Conservation (phyloP, 2,113 vertebrate genomes). For the Gasterosteus nipponicus region DNA sequence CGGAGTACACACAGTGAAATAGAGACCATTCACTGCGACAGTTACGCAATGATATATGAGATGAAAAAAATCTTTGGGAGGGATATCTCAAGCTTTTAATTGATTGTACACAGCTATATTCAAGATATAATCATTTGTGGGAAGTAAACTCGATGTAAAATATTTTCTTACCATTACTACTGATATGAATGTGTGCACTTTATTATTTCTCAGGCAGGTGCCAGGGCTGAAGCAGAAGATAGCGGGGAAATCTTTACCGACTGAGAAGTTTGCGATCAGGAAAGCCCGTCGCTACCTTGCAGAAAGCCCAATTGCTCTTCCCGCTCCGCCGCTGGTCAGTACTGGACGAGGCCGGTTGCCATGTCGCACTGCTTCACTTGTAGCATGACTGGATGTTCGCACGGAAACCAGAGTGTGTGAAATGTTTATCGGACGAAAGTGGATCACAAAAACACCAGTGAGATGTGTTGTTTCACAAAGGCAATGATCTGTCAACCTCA, state of each 20-base stretch:
- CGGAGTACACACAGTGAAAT: slow-evolving; percentile 8
- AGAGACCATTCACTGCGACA: slow-evolving; percentile 27
- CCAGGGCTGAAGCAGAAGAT: slow-evolving; percentile 96
- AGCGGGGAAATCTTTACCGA: slow-evolving; percentile 97
- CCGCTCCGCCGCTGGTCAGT: slow-evolving; percentile 92
- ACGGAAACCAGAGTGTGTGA: background rate
- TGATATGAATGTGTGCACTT: background rate
- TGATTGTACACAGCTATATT: background rate
- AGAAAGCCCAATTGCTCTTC: slow-evolving; percentile 86
- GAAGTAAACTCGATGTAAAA: background rate
- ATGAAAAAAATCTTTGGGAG: background rate
- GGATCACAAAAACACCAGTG: background rate
- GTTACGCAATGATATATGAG: background rate
- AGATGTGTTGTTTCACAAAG: slow-evolving; percentile 1
- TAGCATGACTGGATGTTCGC: background rate
- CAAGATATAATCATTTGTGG: background rate
- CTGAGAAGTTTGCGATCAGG: slow-evolving; percentile 97
- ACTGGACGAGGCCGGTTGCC: background rate
- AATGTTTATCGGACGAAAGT: background rate
- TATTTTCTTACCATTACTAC: background rate
- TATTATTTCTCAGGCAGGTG: slow-evolving; percentile 84
- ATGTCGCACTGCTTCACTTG: background rate
- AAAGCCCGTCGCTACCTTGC: slow-evolving; percentile 93
- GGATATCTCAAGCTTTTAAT: background rate
- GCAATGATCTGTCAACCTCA: background rate